Evolutionary conservation across 2,797 vertebrate genomes (phyloP).

Genomic region (Bovichtus variegatus): DNA sequence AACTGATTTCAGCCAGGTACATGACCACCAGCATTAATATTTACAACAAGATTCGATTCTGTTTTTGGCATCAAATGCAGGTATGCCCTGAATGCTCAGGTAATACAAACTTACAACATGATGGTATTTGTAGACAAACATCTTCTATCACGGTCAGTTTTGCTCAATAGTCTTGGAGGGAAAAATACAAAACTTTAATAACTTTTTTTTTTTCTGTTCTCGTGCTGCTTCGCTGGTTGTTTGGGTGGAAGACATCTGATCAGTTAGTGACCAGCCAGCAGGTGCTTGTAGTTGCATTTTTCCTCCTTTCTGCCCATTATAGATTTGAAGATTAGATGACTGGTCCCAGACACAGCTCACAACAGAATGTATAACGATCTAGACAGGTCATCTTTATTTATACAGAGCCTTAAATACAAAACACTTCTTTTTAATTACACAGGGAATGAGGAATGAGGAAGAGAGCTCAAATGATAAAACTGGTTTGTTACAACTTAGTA

Average conservation of each 20-base stretch:
- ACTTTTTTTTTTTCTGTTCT: not conserved
- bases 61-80: conserved; percentile 39
- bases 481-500: conserved; percentile 13
- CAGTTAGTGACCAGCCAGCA: conserved; percentile 36
- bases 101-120: conserved; percentile 49
- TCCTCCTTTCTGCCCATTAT: conserved; percentile 7
- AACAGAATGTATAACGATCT: conserved; percentile 53
- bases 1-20: conserved; percentile 35
- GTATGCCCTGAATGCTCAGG: conserved; percentile 72
- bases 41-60: conserved; percentile 31
- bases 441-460: not conserved
- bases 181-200: not conserved
- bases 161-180: conserved; percentile 2
- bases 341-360: conserved; percentile 30
- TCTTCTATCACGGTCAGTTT: not conserved
- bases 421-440: not conserved
- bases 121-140: conserved; percentile 68
- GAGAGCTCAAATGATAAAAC: not conserved
- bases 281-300: conserved; percentile 22
- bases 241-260: conserved; percentile 43
- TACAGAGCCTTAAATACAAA: conserved; percentile 56
- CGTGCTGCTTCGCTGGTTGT: conserved; percentile 31
- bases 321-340: conserved; percentile 34
- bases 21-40: conserved; percentile 57
- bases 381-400: conserved; percentile 18